phyloP scores from a whole-genome alignment of 1,140 invertebrate genomes.

The Zaprionus africanus region DNA sequence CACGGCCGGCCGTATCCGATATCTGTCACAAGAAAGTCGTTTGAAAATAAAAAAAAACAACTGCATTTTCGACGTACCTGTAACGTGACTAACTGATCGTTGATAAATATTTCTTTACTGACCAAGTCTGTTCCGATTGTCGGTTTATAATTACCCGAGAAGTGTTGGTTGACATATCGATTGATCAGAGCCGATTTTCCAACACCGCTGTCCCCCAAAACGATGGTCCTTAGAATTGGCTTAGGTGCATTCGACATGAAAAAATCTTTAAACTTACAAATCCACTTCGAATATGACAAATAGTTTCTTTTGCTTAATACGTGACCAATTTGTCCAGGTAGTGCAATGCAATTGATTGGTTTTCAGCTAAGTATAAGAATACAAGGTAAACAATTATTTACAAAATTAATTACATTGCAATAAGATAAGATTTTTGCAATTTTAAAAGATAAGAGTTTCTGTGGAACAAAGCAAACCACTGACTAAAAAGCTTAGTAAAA shows the following conservation, averaged over 20 bases:
- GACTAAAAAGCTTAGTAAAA: background rate
- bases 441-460: background rate
- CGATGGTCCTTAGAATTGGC: background rate
- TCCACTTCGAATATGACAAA: background rate
- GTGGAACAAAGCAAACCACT: background rate
- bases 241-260: background rate
- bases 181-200: background rate
- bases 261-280: background rate
- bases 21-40: constrained; percentile 87
- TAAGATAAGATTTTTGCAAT: background rate
- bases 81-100: constrained; percentile 98
- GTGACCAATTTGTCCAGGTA: background rate
- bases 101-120: constrained; percentile 99
- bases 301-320: background rate
- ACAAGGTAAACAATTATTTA: background rate
- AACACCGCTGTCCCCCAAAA: background rate
- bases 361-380: background rate
- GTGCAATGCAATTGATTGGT: background rate
- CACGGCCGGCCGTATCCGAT: constrained; percentile 99
- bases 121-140: background rate
- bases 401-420: background rate
- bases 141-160: background rate
- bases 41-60: background rate
- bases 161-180: background rate
- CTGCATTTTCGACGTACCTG: constrained; percentile 88